Base-by-base conservation (phyloP, 2,113 vertebrate species). In the Dicentrarchus labrax region DNA sequence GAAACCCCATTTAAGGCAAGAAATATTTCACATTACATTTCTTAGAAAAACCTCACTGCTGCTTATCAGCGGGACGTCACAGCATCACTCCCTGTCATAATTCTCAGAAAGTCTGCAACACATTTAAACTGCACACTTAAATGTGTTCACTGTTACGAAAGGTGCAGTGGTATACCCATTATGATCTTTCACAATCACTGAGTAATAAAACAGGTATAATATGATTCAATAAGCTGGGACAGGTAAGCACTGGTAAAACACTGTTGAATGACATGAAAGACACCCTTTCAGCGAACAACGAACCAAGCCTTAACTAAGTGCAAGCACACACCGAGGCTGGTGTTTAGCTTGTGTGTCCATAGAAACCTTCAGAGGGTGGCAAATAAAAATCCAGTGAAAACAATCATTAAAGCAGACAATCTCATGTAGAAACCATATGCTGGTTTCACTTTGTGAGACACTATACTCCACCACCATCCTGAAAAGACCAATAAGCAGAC, bases 41-140 rank as follows among this genome's bases (percentile, higher is more conserved):
- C 22, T 65, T 1, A n/a, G 39, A 57, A 75, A 73, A 60, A 6
- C 9, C 51, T 30, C 45, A 9, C 0, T 17, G 1, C 1, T 54
- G 9, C 9, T 69, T 45, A 36, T 60, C n/a, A 60, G 2, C 36
- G n/a, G 8, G 15, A 50, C 19, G 0, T 6, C 75, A 78, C 8
- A 2, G 1, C 4, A 4, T 9, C 0, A 12, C 8, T 24, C 4
- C n/a, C n/a, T 17, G 16, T 6, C 3, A 24, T 1, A 45, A 4
- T 57, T 38, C 2, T 15, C 50, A 12, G 24, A 61, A 10, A 5
- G 10, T 16, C 5, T 22, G 30, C 30, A 30, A 30, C 30, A 30
- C 30, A 13, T 36, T n/a, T 0, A 47, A 5, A 8, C 3, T 5
- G 1, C 4, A 22, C 0, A 45, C 45, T 61, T 7, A 4, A 15